Base-by-base conservation (phyloP, 2,888 invertebrate species). In the Tetragonisca angustula region DNA sequence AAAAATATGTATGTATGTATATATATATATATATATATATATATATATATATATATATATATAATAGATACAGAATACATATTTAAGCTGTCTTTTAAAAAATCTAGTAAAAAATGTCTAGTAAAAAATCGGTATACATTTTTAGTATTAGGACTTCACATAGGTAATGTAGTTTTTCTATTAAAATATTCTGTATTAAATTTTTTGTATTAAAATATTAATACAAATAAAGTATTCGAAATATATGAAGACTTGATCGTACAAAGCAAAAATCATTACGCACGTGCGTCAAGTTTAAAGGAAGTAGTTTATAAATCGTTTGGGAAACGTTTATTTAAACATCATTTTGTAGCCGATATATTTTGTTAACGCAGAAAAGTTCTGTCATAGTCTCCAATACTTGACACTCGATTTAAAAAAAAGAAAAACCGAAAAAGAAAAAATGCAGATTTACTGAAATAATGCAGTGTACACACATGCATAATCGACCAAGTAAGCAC, bases 401-500 rank as follows among this genome's bases (percentile, higher is more conserved):
- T 32, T 17, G 6, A 56, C 19, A 32, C 11, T 24, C 6, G 17
- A 54, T 24, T 43, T 1, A 9, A 43, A 43, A 43, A 43, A 43
- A 43, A 43, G 2, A 43, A 43, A 43, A 43, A 43, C 9, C 0
- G 36, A 43, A 43, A 43, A 50, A 27, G 32, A 75, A 36, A 67
- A 69, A 70, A 54, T 6, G 21, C 32, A 21, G 0, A n/a, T 43
- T 69, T 61, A 61, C 64, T 24, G 54, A 79, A 76, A 76, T 70
- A 77, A 71, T 19, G 27, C 27, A 15, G 21, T n/a, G 36, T 36
- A 67, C 9, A 43, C 43, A 11, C 11, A 43, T 43, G 43, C 32
- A 24, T 32, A 61, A 84, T 74, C 52, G 69, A 52, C 68, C 32
- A 49, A 72, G 54, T 69, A 59, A 73, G 56, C 11, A 62, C 32